Evolutionary conservation across 2,113 vertebrate genomes (phyloP), one percentile per base, ranked within the genome.

Genomic region (Morone chrysops): DNA sequence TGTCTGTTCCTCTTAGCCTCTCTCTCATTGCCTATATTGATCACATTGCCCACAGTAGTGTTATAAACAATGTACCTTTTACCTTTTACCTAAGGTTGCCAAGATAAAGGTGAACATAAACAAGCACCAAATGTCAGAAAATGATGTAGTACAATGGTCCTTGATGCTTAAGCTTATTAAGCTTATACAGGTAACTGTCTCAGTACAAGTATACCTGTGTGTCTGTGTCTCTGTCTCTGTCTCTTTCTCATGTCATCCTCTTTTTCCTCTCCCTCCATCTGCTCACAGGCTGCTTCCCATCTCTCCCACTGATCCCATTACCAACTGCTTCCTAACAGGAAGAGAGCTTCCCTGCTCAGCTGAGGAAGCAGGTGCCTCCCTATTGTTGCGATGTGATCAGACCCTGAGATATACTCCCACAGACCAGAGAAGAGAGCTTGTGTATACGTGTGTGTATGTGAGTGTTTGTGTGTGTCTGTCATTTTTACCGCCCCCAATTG

Each of bases 351-450:
- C 90, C 85, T 82, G 70, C 80, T 79, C 82, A 36, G 85, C 80
- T 81, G 87, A 94, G 95, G 95, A 96, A 95, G 84, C 95, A 96
- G 95, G 95, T 96, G 95, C 91, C 84, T 90, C 83, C 82, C 93
- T 81, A 95, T 96, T 96, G 95, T 96, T 94, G 87, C 82, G 81
- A 82, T 94, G 94, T 90, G 92, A 95, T 93, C 91, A 75, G 80
- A 79, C 85, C 61, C 89, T 77, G 47, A 88, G 85, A 94, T 93
- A 84, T 77, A 93, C 93, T 95, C 94, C 92, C 94, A 95, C 92
- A 95, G 89, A 87, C 69, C 81, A 48, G 41, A 50, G 59, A 74
- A 40, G 43, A 66, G 65, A 78, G 71, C 69, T 45, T 45, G 41
- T 54, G 31, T 76, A 22, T 81, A 69, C 56, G 10, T 50, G 17